Base-by-base conservation (phyloP, 2,113 vertebrate genomes). In the Todiramphus chloris region DNA sequence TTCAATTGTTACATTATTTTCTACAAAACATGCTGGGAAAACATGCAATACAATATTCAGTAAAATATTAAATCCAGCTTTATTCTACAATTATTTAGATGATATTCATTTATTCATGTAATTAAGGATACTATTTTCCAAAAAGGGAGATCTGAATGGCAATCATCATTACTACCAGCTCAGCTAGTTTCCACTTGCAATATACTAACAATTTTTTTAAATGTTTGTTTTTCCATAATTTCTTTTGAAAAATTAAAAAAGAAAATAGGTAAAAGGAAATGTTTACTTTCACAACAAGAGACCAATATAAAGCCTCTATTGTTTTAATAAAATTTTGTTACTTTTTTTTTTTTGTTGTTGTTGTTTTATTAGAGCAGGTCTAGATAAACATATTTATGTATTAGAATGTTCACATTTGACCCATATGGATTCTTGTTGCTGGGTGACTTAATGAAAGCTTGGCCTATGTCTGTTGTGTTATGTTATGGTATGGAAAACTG, bases 361-460 rank as follows among this genome's bases (percentile, higher is more conserved):
- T n/a, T 41, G 41, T 63, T 64, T 78, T 48, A 25, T 16, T 60
- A 60, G 39, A 82, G 31, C 23, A 58, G 5, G 20, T 82, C 27
- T 64, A 64, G 58, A 43, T 37, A 70, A 64, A 87, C 76, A 19
- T 39, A 87, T 43, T 58, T 83, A 6, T 9, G 11, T 41, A 33
- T 66, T 76, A 39, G 23, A 67, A 51, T 30, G 37, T 60, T 93
- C 68, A 63, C 14, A 41, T 85, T 76, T 93, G 85, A 87, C 27
- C 58, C 9, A 0, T 31, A 58, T 18, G 5, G 27, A 41, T 81
- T 81, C 28, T 41, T 78, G 60, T 55, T 72, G 72, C 41, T 66
- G 83, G 41, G 46, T 95, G 85, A 83, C 72, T 78, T 59, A 93
- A 83, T 73, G 90, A 73, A 85, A 92, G 44, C 37, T 67, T 80